These are phyloP conservation scores for Pseudomyrmex flavicornis DNA, from an alignment of 1,140 invertebrate genomes.

Conservation along the genomic window DNA sequence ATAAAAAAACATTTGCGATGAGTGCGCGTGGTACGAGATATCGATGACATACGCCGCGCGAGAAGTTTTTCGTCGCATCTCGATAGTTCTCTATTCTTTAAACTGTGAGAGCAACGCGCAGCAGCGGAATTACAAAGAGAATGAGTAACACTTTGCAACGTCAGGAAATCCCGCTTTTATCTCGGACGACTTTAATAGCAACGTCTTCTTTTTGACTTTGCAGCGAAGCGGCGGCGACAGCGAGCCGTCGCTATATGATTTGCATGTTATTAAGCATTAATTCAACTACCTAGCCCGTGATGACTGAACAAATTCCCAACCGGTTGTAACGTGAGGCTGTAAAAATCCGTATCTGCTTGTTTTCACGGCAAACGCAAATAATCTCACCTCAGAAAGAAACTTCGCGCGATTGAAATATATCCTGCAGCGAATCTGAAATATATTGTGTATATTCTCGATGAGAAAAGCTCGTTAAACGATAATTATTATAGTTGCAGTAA, in stretches of 20 bases:
- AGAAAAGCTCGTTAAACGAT: too few relatives aligned
- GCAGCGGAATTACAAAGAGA: conserved; percentile 32
- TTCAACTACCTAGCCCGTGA: background rate
- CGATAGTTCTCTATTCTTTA: background rate
- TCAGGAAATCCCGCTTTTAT: conserved; percentile 42
- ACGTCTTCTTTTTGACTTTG: conserved; percentile 25
- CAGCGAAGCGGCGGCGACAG: conserved; percentile 61
- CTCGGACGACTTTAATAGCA: conserved; percentile 27
- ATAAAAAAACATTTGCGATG: background rate
- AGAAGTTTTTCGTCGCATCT: background rate
- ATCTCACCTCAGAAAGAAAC: background rate
- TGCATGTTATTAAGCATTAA: conserved; percentile 57
- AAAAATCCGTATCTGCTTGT: background rate
- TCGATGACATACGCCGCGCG: background rate
- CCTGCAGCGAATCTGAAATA: background rate
- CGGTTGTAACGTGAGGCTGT: background rate
- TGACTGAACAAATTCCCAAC: conserved; percentile 22
- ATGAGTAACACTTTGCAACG: conserved; percentile 42
- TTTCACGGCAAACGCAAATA: background rate
- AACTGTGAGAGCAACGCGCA: background rate
- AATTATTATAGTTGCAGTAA: too few relatives aligned
- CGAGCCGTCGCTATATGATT: conserved; percentile 45
- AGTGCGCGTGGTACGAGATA: background rate
- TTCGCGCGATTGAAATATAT: background rate
- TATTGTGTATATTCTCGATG: too few relatives aligned